Evolutionary conservation across 2,888 invertebrate genomes (phyloP), one percentile per base, ranked within the genome.

Genomic region (Nipponacmea schrenckii): DNA sequence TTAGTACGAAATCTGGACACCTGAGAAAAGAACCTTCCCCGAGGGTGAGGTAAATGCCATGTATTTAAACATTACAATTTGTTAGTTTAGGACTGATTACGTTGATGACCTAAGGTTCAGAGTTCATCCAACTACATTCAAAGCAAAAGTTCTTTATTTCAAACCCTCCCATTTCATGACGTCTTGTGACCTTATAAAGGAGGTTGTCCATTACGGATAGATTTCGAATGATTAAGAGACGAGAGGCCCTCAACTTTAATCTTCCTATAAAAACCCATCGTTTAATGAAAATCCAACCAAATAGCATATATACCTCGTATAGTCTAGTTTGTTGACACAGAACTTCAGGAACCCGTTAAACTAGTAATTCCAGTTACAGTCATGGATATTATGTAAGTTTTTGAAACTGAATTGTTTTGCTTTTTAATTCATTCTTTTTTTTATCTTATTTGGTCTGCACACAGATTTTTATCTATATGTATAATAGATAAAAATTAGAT

Each of bases 161-260:
- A 20, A 56, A 56, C 56, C 56, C 56, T 15, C 56, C 56, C 56
- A 20, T 56, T 56, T 56, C 56, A 56, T 56, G 56, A 56, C 56
- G 56, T 56, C 56, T 56, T 56, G 56, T 56, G 56, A 56, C 56
- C 56, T 56, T 56, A 56, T 24, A 56, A 56, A 56, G 14, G 56
- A 24, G 56, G 56, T 56, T 56, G 56, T 56, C 24, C 12, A 24
- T 56, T 56, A 56, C 56, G 56, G 20, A 10, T 56, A 20, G 20
- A 56, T 20, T 56, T 56, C 20, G 56, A 20, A 56, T 56, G 14
- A 56, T 56, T 20, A 56, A 24, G 56, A 56, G 20, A 10, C 24
- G 56, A 20, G 56, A 20, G 12, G 20, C 12, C 24, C 56, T 20
- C 56, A 24, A 24, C 56, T 56, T 56, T 56, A 56, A 56, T 56